Base-by-base conservation (phyloP, 2,797 vertebrate species). In the Glossophaga mutica region DNA sequence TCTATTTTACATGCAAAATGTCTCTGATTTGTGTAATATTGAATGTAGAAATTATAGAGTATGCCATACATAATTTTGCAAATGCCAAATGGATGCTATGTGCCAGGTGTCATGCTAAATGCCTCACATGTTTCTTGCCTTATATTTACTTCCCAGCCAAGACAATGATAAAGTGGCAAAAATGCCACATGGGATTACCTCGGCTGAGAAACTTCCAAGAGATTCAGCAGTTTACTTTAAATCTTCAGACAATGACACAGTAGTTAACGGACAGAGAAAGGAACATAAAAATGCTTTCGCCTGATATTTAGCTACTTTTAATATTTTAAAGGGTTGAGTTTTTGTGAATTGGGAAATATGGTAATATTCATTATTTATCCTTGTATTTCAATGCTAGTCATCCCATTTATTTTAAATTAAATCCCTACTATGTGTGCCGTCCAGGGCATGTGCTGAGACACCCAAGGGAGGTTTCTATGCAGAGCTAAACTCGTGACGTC, bases 161-260 rank as follows among this genome's bases (percentile, higher is more conserved):
- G 15, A 94, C 73, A 82, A 91, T 86, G 48, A 79, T 48, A 84
- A 71, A 95, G 52, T 73, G n/a, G n/a, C 37, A 94, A 65, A 82
- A 87, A 62, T 16, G 77, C 26, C 62, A 87, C 48, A 50, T 50
- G 42, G 11, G 16, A 68, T 81, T 48, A 77, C 21, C 26, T 91
- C 24, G 37, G 57, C 34, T 92, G 74, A 96, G 52, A 48, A 79
- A 65, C 91, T 79, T 87, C 71, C 62, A 48, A 83, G 79, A 34
- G 46, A 67, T 92, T 87, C 29, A 70, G 76, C 94, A 84, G 68
- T 85, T 42, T 87, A 76, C 52, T 93, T 90, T 4, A 37, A 73
- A 32, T 92, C 22, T 79, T 83, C 1, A 86, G 55, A 24, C 32
- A 89, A 68, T 11, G n/a, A 50, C 2, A 21, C 8, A 91, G 34